Conservation (phyloP, 2,113 vertebrate species). For the Andinoacara biseriatus region DNA sequence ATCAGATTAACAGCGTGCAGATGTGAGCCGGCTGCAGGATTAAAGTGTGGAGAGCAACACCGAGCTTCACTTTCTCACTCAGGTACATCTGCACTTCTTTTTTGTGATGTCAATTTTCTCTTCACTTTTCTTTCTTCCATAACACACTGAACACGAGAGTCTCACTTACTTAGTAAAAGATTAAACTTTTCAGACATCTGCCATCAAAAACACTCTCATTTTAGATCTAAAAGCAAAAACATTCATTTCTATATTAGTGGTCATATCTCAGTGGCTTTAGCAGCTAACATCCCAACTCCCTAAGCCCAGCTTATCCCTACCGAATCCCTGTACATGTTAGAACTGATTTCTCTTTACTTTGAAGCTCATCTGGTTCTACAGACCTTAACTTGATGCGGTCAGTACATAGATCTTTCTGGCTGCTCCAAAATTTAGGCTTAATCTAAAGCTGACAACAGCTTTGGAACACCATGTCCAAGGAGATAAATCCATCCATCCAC, state of each 20-base stretch:
- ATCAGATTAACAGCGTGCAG: slow-evolving; percentile 20
- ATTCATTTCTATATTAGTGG: neutral
- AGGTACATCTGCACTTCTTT: neutral
- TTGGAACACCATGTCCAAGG: neutral
- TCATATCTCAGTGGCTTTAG: neutral
- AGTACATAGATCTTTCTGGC: neutral
- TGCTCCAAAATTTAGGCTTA: neutral
- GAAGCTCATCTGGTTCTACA: neutral
- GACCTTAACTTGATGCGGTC: neutral
- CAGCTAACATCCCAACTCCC: neutral
- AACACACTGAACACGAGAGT: rapidly evolving
- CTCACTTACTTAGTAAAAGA: neutral
- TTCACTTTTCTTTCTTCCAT: neutral
- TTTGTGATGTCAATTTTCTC: neutral
- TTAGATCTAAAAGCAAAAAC: neutral
- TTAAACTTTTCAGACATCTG: neutral
- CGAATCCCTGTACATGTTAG: neutral
- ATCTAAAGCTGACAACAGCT: neutral
- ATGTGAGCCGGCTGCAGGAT: neutral
- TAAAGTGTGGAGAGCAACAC: neutral
- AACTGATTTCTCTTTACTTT: neutral
- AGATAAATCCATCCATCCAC: neutral
- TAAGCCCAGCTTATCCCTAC: neutral
- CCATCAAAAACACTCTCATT: neutral
- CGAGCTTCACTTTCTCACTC: neutral